phyloP scores from a whole-genome alignment of 2,888 invertebrate species.

The Cephonodes hylas region DNA sequence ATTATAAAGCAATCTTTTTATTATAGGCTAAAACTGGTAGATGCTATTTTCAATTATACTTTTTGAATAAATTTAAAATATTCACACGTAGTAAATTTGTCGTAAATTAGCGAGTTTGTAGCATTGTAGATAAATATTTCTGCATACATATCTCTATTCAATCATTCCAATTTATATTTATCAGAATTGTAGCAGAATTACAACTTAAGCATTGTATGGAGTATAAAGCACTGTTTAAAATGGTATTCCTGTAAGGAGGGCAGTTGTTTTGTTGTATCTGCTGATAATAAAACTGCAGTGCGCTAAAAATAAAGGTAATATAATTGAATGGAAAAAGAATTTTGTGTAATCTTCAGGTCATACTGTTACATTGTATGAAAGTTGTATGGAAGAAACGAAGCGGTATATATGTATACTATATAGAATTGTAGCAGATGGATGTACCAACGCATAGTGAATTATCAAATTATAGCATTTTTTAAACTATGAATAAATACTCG shows the following conservation, averaged over 20 bases:
- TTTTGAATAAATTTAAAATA: slow-evolving; percentile 29
- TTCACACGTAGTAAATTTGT: slow-evolving; percentile 23
- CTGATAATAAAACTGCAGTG: background rate
- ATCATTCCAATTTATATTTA: slow-evolving; percentile 65
- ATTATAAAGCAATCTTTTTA: background rate
- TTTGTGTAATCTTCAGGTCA: background rate
- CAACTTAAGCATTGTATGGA: background rate
- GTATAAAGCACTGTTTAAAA: background rate
- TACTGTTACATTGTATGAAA: background rate
- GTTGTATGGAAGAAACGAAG: background rate
- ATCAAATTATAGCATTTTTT: background rate
- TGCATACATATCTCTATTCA: slow-evolving; percentile 65
- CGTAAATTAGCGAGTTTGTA: slow-evolving; percentile 48
- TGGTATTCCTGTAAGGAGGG: background rate
- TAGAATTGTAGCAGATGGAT: background rate
- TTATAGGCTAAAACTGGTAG: background rate
- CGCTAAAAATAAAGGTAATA: too few species aligned
- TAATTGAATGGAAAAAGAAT: background rate
- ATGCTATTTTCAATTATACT: slow-evolving; percentile 2
- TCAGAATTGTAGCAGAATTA: background rate
- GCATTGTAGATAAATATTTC: slow-evolving; percentile 47
- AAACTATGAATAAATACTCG: background rate
- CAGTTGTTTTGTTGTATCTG: background rate
- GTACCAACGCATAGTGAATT: background rate
- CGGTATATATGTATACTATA: background rate